Conservation (phyloP, 2,888 invertebrate species). For the Nebria salina region DNA sequence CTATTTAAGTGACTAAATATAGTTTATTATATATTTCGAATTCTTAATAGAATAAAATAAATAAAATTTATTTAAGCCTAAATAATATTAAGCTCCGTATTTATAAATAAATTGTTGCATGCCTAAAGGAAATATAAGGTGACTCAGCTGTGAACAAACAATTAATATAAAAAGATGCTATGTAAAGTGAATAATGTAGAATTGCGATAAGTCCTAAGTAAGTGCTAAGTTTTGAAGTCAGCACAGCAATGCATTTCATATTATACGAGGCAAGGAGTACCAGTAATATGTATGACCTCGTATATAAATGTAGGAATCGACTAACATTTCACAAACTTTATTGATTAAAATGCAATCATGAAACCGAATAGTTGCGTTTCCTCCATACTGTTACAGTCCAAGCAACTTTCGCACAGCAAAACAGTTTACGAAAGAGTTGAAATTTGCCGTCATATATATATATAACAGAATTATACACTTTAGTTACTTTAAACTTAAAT, state of each 20-base stretch:
- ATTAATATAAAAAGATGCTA: background rate
- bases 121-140: background rate
- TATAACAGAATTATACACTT: background rate
- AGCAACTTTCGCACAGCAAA: background rate
- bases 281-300: background rate
- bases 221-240: background rate
- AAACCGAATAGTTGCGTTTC: slow-evolving; percentile 24
- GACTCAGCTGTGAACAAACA: background rate
- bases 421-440: background rate
- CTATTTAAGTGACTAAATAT: too few species aligned
- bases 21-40: too few species aligned
- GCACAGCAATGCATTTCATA: background rate
- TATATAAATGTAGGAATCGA: background rate
- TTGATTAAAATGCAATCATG: slow-evolving; percentile 39
- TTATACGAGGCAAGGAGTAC: background rate
- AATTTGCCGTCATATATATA: background rate
- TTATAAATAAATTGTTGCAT: too few species aligned
- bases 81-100: too few species aligned
- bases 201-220: background rate
- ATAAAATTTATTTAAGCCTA: too few species aligned
- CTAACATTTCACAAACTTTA: background rate
- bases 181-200: background rate
- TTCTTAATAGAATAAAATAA: too few species aligned
- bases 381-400: slow-evolving; percentile 7
- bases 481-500: background rate